phyloP scores from a whole-genome alignment of 2,797 vertebrate genomes.

The Mormyrus hasselquistii region DNA sequence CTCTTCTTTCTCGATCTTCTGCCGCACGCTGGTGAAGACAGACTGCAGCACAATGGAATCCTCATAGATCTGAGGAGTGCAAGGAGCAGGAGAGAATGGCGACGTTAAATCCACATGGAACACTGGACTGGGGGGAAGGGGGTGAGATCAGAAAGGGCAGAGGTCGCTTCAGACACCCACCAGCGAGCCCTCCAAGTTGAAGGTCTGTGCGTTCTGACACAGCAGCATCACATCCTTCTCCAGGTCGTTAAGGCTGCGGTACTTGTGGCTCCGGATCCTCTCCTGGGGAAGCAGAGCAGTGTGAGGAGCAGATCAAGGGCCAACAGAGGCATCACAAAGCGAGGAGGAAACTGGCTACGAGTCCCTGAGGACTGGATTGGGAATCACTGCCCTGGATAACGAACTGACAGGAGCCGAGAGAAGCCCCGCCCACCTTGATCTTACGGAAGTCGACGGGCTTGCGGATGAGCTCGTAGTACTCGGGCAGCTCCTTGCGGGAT shows the following conservation, averaged over 20 bases:
- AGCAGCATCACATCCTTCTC: constrained; percentile 94
- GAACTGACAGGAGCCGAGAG: background rate
- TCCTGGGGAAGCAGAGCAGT: constrained; percentile 55
- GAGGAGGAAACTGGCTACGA: background rate
- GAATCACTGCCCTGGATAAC: background rate
- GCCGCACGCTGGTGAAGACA: constrained; percentile 85
- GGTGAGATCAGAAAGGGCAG: background rate
- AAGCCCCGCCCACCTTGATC: constrained; percentile 69
- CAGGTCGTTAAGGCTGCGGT: constrained; percentile 84
- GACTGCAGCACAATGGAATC: constrained; percentile 94
- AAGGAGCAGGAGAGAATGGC: background rate
- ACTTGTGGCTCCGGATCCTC: constrained; percentile 85
- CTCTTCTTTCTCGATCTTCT: constrained; percentile 90
- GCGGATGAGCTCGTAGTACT: constrained; percentile 91
- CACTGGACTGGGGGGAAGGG: background rate
- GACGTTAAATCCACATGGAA: background rate
- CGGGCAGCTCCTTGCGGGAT: constrained; percentile 86
- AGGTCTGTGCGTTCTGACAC: constrained; percentile 93
- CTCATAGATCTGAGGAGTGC: constrained; percentile 76
- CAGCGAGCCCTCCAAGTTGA: constrained; percentile 91
- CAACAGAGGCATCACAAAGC: background rate
- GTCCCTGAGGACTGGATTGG: background rate
- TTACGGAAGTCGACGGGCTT: constrained; percentile 93
- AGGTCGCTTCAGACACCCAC: constrained; percentile 50
- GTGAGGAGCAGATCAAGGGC: background rate